Percentiles rank a stretch among this genome's conserved stretches.
Evolutionary conservation across 2,113 vertebrate genomes (phyloP).

Genomic region (Nibea albiflora): DNA sequence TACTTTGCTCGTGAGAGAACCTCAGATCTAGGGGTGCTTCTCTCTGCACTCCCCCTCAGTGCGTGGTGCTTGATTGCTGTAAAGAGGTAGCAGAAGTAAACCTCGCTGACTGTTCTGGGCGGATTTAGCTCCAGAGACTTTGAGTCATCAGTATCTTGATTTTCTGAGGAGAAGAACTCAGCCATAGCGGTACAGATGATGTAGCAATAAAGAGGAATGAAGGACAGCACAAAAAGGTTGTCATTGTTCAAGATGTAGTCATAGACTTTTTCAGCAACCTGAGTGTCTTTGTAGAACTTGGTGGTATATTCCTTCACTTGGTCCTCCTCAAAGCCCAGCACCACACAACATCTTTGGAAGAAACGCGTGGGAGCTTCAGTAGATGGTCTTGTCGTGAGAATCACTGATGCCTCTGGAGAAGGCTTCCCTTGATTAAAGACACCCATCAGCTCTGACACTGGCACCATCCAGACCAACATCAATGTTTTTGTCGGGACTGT

Average conservation of each 20-base stretch:
- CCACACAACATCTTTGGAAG: constrained; percentile 77
- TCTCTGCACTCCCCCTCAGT: constrained; percentile 43
- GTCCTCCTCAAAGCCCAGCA: constrained; percentile 78
- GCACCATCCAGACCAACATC: constrained; percentile 33
- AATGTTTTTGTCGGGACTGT: constrained; percentile 49
- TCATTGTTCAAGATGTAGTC: constrained; percentile 75
- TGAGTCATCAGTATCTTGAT: not conserved
- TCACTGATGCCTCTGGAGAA: constrained; percentile 72
- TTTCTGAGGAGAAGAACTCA: constrained; percentile 67
- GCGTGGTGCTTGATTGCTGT: constrained; percentile 74
- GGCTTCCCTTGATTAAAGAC: constrained; percentile 72
- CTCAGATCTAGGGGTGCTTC: constrained; percentile 53
- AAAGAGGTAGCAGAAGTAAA: constrained; percentile 79
- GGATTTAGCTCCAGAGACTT: constrained; percentile 70
- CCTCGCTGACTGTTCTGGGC: constrained; percentile 79
- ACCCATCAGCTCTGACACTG: constrained; percentile 73
- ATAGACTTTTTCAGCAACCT: constrained; percentile 66
- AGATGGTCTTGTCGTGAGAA: constrained; percentile 77
- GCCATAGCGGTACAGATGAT: constrained; percentile 79
- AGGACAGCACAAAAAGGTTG: constrained; percentile 77
- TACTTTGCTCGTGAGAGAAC: constrained; percentile 64
- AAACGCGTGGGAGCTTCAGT: constrained; percentile 63
- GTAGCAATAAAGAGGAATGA: constrained; percentile 83
- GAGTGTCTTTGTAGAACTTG: constrained; percentile 75
- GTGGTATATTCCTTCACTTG: constrained; percentile 77